Percentiles rank a stretch among this genome's conserved stretches.
Evolutionary conservation across 2,113 vertebrate species (phyloP).

Genomic region (Ailurus styani): DNA sequence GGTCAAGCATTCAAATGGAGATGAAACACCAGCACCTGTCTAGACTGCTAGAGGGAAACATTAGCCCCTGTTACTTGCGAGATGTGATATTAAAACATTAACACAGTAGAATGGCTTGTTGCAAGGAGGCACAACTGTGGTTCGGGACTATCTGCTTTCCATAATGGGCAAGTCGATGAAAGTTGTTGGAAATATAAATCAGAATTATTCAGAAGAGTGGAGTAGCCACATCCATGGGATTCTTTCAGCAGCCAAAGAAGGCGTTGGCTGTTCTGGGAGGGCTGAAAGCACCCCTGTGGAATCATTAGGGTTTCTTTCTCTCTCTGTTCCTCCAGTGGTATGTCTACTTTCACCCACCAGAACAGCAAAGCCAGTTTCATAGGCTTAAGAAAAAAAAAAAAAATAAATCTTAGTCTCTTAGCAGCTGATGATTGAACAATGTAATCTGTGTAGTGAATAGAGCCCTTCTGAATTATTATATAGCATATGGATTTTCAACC

Average conservation of each 20-base stretch:
- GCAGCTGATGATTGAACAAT: slow-evolving; percentile 72
- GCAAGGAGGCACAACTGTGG: slow-evolving; percentile 69
- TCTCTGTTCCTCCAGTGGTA: slow-evolving; percentile 52
- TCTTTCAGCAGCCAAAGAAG: not conserved
- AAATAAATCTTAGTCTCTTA: slow-evolving; percentile 77
- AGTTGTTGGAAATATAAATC: slow-evolving; percentile 48
- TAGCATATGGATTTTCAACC: slow-evolving; percentile 63
- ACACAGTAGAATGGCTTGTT: slow-evolving; percentile 65
- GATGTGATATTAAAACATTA: slow-evolving; percentile 59
- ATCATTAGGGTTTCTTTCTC: slow-evolving; percentile 51
- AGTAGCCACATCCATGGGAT: not conserved
- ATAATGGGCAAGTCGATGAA: not conserved
- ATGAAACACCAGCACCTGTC: slow-evolving; percentile 65
- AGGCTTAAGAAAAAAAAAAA: slow-evolving; percentile 54
- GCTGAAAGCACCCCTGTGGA: not conserved
- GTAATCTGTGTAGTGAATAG: slow-evolving; percentile 69
- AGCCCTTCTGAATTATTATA: slow-evolving; percentile 77
- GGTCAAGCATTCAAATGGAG: slow-evolving; percentile 61
- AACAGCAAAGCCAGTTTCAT: slow-evolving; percentile 63
- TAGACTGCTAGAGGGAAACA: slow-evolving; percentile 45
- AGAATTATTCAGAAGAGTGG: slow-evolving; percentile 1
- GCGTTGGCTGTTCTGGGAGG: not conserved
- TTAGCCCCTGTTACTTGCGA: slow-evolving; percentile 53
- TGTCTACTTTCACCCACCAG: slow-evolving; percentile 65
- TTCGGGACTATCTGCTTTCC: slow-evolving; percentile 39